Evolutionary conservation across 2,797 vertebrate species (phyloP).

Genomic region (Euthynnus affinis): DNA sequence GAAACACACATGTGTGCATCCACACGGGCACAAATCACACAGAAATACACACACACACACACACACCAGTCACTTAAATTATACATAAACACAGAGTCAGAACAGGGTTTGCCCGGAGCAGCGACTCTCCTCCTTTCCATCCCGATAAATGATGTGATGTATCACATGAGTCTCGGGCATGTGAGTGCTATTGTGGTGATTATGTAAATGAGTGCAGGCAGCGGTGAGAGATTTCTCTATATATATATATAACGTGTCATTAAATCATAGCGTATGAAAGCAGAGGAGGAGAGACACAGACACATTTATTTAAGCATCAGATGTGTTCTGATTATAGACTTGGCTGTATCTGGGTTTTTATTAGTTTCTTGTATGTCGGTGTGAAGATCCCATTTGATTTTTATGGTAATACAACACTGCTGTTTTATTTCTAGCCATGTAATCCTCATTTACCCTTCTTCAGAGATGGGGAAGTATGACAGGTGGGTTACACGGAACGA

Average conservation of each 20-base stretch:
- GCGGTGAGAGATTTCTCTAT: not conserved
- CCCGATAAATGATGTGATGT: constrained; percentile 21
- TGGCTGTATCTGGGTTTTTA: not conserved
- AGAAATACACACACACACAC: constrained; percentile 4
- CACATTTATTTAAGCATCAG: not conserved
- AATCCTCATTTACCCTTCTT: not conserved
- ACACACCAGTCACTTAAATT: not conserved
- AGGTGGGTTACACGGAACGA: not conserved
- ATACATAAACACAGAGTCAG: not conserved
- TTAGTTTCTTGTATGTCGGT: not conserved
- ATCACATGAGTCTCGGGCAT: not conserved
- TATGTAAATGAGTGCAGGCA: constrained; percentile 44
- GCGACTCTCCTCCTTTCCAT: not conserved
- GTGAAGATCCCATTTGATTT: constrained; percentile 2
- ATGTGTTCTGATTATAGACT: not conserved
- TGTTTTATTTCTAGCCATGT: not conserved
- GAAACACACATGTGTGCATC: not conserved
- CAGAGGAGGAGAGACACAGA: not conserved
- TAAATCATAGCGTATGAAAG: not conserved
- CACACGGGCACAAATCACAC: not conserved
- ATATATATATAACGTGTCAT: constrained; percentile 40
- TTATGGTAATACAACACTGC: not conserved
- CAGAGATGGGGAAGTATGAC: not conserved
- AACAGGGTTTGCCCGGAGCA: not conserved
- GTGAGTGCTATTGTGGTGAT: constrained; percentile 21